Evolutionary conservation across 2,888 invertebrate genomes (phyloP), one percentile per base, ranked within the genome.

Genomic region (Drosophila conformis): DNA sequence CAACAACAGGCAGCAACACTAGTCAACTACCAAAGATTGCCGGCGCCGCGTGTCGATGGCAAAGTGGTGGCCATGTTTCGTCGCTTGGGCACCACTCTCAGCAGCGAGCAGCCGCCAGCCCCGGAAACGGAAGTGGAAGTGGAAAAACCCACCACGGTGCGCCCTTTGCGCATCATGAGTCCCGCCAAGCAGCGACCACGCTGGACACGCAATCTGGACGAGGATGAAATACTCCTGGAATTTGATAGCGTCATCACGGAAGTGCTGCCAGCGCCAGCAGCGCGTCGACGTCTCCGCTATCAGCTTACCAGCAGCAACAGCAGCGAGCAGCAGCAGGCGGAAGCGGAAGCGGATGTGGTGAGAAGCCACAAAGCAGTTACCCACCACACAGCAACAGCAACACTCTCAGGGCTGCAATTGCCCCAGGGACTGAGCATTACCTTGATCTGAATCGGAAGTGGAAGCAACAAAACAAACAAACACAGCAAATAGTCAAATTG

Each of bases 231-330:
- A 65, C 82, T 93, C 73, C 84, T 93, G 70, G 89, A 93, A 79
- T 93, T 93, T 71, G 90, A 93, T 86, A 88, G 89, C 71, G 92
- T 87, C 74, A 91, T 93, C 79, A 91, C 92, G 87, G 93, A 93
- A 91, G 93, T 93, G 69, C 82, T 93, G 76, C 91, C 92, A 58
- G 51, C 78, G 36, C 46, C 79, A 31, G 58, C 76, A 60, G 75
- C 66, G 21, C 73, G 79, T 21, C 82, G 85, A 10, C 58, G 83
- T 33, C 76, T 86, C 27, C 69, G 78, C 71, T 87, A 83, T 83
- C 75, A 72, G 77, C 62, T 87, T 75, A 76, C 82, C 42, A 33
- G n/a, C 18, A 51, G 25, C 54, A 18, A 6, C 21, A 46, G 36
- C 29, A 27, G 25, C 8, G 71, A 42, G 13, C 54, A 13, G 53